Percentiles rank a stretch among this genome's conserved stretches.
phyloP scores from a whole-genome alignment of 2,797 vertebrate genomes.

The Cyclopterus lumpus region DNA sequence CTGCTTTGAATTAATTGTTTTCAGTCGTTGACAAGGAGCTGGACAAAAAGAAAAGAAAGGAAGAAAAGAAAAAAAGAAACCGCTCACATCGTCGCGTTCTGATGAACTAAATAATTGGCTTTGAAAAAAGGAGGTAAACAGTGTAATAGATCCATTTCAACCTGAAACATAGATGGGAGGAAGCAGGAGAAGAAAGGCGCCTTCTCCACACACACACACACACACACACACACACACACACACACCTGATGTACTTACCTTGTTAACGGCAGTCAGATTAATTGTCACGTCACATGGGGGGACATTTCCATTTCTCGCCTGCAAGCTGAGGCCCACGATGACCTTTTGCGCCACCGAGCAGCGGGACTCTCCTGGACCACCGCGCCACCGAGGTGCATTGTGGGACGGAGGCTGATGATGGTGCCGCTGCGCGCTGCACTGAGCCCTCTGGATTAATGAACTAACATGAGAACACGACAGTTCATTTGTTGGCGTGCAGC shows the following conservation, averaged over 20 bases:
- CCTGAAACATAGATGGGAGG: slow-evolving; percentile 10
- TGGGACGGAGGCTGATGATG: slow-evolving; percentile 43
- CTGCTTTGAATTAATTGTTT: slow-evolving; percentile 68
- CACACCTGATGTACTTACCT: slow-evolving; percentile 52
- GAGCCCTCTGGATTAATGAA: slow-evolving; percentile 56
- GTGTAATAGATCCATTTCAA: slow-evolving; percentile 49
- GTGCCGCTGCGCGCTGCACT: slow-evolving; percentile 1
- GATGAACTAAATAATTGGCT: slow-evolving; percentile 80
- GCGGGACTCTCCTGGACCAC: slow-evolving; percentile 43
- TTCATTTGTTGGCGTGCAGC: slow-evolving; percentile 51
- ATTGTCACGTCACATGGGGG: slow-evolving; percentile 67
- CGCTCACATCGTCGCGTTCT: slow-evolving; percentile 60
- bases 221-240: not conserved
- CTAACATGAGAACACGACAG: slow-evolving; percentile 59
- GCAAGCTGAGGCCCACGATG: slow-evolving; percentile 42
- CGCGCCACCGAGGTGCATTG: slow-evolving; percentile 33
- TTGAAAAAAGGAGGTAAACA: slow-evolving; percentile 61
- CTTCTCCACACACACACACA: not conserved
- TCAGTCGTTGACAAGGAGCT: slow-evolving; percentile 54
- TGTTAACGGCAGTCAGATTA: slow-evolving; percentile 75
- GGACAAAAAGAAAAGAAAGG: slow-evolving; percentile 37
- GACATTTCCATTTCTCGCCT: slow-evolving; percentile 63
- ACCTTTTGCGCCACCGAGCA: slow-evolving; percentile 62
- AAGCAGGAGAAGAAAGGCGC: not conserved
- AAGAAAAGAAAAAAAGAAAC: slow-evolving; percentile 31